phyloP scores from a whole-genome alignment of 2,113 vertebrate genomes.

The Apodemus sylvaticus region DNA sequence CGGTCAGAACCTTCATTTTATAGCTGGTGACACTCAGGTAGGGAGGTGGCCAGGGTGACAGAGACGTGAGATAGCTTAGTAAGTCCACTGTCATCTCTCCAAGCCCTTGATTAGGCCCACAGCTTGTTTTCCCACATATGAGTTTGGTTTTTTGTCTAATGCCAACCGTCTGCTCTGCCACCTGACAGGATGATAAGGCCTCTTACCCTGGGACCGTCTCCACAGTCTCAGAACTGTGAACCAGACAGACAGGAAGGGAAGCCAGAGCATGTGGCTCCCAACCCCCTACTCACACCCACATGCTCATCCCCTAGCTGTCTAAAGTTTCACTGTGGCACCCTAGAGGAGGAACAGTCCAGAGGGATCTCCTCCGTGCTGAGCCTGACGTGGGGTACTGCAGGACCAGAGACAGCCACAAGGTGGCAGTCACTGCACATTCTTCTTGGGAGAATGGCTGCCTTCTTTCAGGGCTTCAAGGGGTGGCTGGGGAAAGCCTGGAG shows the following conservation, averaged over 20 bases:
- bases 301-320: background rate
- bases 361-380: background rate
- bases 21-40: background rate
- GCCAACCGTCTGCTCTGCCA: background rate
- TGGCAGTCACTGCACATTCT: conserved; percentile 74
- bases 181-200: background rate
- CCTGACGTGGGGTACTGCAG: background rate
- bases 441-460: background rate
- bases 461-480: background rate
- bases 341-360: accelerated
- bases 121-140: no score
- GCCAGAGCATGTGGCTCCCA: background rate
- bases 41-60: background rate
- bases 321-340: no score
- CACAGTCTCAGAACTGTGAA: background rate
- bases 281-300: accelerated
- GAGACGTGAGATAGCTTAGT: background rate
- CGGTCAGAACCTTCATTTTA: background rate
- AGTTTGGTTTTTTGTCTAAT: background rate
- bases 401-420: conserved; percentile 77
- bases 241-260: background rate
- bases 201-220: background rate
- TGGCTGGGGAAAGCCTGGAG: conserved; percentile 52
- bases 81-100: background rate
- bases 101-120: no score